These are phyloP conservation scores for Lasioglossum figueresi DNA, from an alignment of 2,888 invertebrate genomes.

Conservation along the genomic window DNA sequence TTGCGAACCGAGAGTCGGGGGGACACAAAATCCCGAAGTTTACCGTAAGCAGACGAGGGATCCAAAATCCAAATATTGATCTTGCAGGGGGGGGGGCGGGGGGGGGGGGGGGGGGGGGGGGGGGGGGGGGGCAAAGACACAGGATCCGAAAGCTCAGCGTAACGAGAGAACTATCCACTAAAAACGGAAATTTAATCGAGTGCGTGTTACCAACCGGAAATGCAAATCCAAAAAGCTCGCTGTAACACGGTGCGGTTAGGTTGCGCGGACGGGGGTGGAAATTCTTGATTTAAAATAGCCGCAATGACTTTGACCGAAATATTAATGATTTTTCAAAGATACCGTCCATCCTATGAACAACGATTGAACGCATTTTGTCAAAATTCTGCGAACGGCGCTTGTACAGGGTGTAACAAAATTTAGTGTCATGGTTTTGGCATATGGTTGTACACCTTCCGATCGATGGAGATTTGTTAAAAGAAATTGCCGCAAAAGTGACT, in stretches of 20 bases:
- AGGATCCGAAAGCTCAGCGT: slow-evolving; percentile 1
- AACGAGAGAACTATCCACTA: slow-evolving; percentile 30
- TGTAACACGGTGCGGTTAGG: background rate
- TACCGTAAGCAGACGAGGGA: slow-evolving; percentile 22
- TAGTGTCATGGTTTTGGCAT: too few species aligned
- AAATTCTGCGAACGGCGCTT: background rate
- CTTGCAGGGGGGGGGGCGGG: background rate
- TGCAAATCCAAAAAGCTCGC: slow-evolving; percentile 18
- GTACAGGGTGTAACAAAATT: too few species aligned
- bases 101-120: background rate
- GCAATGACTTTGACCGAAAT: background rate
- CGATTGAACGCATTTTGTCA: background rate
- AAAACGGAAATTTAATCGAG: slow-evolving; percentile 45
- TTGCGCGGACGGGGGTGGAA: too few species aligned
- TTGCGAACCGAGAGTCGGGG: background rate
- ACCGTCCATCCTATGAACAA: background rate
- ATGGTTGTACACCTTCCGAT: too few species aligned
- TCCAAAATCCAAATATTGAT: slow-evolving; percentile 39
- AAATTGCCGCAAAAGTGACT: too few species aligned
- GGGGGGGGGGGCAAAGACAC: background rate
- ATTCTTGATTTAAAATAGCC: background rate
- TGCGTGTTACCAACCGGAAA: slow-evolving; percentile 9
- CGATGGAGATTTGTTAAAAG: too few species aligned
- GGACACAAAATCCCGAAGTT: slow-evolving; percentile 29
- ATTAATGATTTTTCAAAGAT: background rate